Evolutionary conservation across 2,797 vertebrate genomes (phyloP), one percentile per base, ranked within the genome.

Genomic region (Danionella dracula): DNA sequence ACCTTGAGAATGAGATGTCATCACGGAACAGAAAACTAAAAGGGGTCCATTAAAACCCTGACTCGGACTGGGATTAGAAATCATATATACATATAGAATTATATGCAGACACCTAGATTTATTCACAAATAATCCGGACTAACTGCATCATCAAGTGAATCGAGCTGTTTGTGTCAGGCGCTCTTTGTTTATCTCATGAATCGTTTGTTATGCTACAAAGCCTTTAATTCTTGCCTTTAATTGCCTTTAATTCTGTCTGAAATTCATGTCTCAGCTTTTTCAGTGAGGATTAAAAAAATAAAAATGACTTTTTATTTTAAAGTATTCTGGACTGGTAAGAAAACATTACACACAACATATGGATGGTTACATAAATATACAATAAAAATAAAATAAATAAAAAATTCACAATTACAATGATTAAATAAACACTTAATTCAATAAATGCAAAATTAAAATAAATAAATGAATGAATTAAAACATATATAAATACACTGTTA

Each of bases 81-180:
- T 70, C 0, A 66, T n/a, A n/a, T n/a, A n/a, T 3, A 27, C 3
- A 27, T 45, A 59, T 56, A 50, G 56, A 66, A 69, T 54, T 40
- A 49, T 32, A 45, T 35, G 37, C 15, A 46, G 46, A 46, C 51
- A 62, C 34, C 61, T 49, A 53, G 54, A 76, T 74, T 70, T 70
- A 74, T 72, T 71, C 62, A 59, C 49, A 68, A 76, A 77, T 62
- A 66, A 65, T 53, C 23, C 49, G 31, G 19, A 27, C 45, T 65
- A 60, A 71, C 57, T 53, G 21, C 45, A 61, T 42, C 21, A 57
- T 66, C 60, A 53, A 65, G 21, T 23, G 12, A 38, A 57, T 42
- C 44, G 19, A 38, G 49, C 46, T 21, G 15, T 17, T 15, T 41
- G 42, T 71, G 61, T 72, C 75, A 66, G 60, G n/a, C 31, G 9